phyloP scores from a whole-genome alignment of 2,888 invertebrate genomes.

The Rhopalosiphum nymphaeae region DNA sequence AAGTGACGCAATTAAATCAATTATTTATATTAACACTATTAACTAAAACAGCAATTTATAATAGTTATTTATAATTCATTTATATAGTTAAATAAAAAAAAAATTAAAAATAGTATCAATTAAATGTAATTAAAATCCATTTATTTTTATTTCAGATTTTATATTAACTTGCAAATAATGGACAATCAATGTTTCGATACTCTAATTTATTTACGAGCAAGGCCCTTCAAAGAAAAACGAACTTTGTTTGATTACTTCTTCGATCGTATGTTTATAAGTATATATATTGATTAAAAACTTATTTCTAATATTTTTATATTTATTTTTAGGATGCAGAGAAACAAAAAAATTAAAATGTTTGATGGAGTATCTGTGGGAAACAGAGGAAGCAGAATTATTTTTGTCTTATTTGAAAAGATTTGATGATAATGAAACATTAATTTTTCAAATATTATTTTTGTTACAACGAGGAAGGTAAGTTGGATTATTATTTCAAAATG shows the following conservation, averaged over 20 bases:
- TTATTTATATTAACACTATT: not conserved
- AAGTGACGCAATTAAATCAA: not conserved
- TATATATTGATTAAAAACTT: not conserved
- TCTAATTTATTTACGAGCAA: constrained; percentile 5
- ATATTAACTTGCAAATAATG: constrained; percentile 46
- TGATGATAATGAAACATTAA: constrained; percentile 33
- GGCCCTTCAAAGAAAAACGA: constrained; percentile 2
- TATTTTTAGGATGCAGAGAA: constrained; percentile 43
- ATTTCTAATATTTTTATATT: not conserved
- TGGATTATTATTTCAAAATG: not conserved
- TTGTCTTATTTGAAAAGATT: constrained; percentile 28
- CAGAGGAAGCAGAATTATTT: constrained; percentile 41
- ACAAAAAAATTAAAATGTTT: constrained; percentile 48
- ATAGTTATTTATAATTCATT: not conserved
- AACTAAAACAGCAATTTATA: not conserved
- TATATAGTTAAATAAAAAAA: not conserved
- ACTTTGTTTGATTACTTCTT: constrained; percentile 48
- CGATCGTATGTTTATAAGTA: constrained; percentile 27
- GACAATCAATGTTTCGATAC: constrained; percentile 39
- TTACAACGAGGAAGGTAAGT: constrained; percentile 53
- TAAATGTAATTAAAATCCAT: not conserved
- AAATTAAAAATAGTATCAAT: not conserved
- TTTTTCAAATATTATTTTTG: constrained; percentile 41
- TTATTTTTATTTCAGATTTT: constrained; percentile 46
- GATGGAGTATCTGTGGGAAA: constrained; percentile 20